These are phyloP conservation scores for Scaptomyza pallida DNA, from an alignment of 1,140 invertebrate species.

Conservation along the genomic window DNA sequence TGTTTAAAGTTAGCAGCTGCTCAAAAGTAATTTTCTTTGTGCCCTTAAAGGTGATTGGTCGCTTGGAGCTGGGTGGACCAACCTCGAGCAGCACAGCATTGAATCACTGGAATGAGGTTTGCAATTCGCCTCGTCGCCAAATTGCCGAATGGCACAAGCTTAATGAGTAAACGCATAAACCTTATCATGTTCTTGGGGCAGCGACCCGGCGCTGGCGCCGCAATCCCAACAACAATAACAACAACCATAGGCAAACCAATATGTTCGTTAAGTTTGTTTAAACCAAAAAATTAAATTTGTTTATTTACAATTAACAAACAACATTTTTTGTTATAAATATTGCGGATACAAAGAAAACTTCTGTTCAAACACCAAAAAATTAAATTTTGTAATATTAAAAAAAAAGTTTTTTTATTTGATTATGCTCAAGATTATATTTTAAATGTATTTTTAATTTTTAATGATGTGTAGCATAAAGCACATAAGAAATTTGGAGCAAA, in stretches of 20 bases:
- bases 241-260: conserved; percentile 34
- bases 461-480: conserved; percentile 7
- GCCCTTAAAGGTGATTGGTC: conserved; percentile 92
- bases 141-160: conserved; percentile 99
- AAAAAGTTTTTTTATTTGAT: conserved; percentile 5
- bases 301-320: background rate
- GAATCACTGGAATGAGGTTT: conserved; percentile 98
- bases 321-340: background rate
- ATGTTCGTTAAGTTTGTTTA: background rate
- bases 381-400: background rate
- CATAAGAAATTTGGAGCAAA: conserved; percentile 1
- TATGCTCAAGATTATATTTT: conserved; percentile 24
- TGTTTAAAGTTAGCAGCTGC: conserved; percentile 14
- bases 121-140: conserved; percentile 97
- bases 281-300: conserved; percentile 6
- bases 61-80: conserved; percentile 94
- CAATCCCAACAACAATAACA: conserved; percentile 12
- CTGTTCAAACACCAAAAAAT: background rate
- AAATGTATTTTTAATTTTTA: background rate
- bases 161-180: conserved; percentile 88
- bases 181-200: conserved; percentile 13
- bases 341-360: conserved; percentile 15
- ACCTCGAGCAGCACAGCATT: conserved; percentile 91
- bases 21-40: conserved; percentile 1
- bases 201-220: conserved; percentile 63